phyloP scores from a whole-genome alignment of 2,113 vertebrate species.

The Onychorhynchus coronatus region DNA sequence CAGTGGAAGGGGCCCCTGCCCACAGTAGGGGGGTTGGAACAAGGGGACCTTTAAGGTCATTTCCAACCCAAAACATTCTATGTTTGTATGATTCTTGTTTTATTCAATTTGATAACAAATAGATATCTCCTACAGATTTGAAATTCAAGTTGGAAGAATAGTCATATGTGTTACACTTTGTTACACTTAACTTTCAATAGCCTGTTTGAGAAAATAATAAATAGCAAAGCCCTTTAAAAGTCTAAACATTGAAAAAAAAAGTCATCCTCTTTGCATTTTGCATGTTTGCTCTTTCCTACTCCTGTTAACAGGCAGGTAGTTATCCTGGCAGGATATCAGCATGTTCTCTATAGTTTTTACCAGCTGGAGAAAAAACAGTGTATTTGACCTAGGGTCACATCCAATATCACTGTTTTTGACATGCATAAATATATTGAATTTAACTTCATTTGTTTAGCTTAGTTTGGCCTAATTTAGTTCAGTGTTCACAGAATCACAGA shows the following conservation, averaged over 20 bases:
- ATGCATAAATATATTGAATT: background rate
- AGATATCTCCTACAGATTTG: background rate
- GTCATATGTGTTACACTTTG: background rate
- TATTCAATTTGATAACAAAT: background rate
- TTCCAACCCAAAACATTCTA: background rate
- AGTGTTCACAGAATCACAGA: background rate
- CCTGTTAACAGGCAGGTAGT: slow-evolving; percentile 7
- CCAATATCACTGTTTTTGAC: background rate
- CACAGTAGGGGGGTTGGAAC: background rate
- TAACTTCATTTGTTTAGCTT: background rate
- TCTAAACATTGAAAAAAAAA: background rate
- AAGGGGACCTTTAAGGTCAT: background rate
- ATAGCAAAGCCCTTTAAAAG: background rate
- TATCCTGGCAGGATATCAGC: background rate
- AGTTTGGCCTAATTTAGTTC: background rate
- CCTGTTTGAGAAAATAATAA: background rate
- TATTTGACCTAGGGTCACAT: background rate
- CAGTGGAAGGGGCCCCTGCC: background rate
- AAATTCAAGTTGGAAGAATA: background rate
- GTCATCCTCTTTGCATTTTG: background rate
- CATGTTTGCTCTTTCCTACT: background rate
- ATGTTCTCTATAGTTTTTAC: background rate
- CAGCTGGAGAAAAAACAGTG: background rate
- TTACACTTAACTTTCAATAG: background rate
- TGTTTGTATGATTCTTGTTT: background rate